A percentile compares a stretch with the other conserved stretches of the same genome.
Conservation (phyloP, 2,113 vertebrate species). For the Gavia stellata region DNA sequence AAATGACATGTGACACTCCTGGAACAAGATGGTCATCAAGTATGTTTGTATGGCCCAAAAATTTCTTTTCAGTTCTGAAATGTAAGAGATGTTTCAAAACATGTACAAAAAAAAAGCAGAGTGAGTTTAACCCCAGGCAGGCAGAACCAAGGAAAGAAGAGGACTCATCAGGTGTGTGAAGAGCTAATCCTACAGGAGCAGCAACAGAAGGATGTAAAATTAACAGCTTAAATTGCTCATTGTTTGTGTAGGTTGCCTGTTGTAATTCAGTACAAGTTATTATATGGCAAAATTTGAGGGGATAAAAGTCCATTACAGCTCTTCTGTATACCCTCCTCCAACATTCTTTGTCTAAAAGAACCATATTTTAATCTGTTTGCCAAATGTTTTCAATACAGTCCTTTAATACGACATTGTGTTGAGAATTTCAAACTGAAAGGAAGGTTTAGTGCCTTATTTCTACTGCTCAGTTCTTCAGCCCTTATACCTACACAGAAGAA, state of each 20-base stretch:
- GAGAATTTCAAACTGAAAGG: neutral
- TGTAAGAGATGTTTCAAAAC: neutral
- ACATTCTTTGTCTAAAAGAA: constrained; percentile 1
- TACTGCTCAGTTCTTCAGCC: neutral
- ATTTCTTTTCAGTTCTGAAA: neutral
- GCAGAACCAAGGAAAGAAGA: neutral
- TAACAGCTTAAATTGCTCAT: neutral
- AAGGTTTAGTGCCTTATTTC: neutral
- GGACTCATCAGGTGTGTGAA: neutral
- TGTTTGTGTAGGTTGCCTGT: neutral
- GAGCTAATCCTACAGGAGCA: neutral
- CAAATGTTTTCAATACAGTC: constrained; percentile 38
- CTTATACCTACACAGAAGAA: neutral
- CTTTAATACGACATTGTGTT: constrained; percentile 9
- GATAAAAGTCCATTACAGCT: neutral
- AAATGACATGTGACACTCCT: neutral
- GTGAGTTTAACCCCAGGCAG: neutral
- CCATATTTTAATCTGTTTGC: constrained; percentile 60
- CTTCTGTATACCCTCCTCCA: neutral
- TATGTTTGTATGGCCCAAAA: neutral
- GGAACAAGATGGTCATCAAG: neutral
- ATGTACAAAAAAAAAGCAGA: neutral
- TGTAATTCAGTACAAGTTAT: constrained; percentile 3
- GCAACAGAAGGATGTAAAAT: neutral
- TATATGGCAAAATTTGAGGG: constrained; percentile 17